Conservation (phyloP, 2,113 vertebrate genomes). For the Lophotis ruficrista region DNA sequence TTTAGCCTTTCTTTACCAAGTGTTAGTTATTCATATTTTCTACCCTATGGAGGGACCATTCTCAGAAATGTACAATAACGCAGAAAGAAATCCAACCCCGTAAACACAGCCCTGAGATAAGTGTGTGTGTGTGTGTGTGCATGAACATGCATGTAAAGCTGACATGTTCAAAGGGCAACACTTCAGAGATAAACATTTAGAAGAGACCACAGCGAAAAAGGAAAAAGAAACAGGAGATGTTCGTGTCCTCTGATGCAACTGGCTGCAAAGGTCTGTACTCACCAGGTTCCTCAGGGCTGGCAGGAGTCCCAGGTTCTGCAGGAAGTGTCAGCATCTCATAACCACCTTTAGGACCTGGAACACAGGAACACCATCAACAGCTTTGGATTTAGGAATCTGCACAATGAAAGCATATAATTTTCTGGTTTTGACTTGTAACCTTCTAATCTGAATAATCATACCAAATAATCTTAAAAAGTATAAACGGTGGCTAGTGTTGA, state of each 20-base stretch:
- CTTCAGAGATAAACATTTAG: not conserved
- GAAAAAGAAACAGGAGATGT: not conserved
- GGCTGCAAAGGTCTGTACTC: not conserved
- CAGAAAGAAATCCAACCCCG: not conserved
- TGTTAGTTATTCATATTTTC: not conserved
- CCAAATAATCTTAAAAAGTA: not conserved
- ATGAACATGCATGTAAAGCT: not conserved
- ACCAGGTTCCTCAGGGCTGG: constrained; percentile 57
- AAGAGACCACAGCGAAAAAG: not conserved
- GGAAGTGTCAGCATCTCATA: constrained; percentile 58
- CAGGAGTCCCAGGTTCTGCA: constrained; percentile 52
- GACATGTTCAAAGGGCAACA: not conserved
- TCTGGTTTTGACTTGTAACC: not conserved
- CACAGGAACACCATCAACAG: not conserved
- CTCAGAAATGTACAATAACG: not conserved
- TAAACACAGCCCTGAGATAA: not conserved
- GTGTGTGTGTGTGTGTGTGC: not conserved
- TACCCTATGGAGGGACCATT: not conserved
- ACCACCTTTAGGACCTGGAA: constrained; percentile 58
- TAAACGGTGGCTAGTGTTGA: not conserved
- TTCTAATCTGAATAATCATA: not conserved
- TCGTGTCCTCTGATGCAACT: not conserved
- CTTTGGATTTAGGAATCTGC: not conserved
- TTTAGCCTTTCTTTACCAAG: not conserved
- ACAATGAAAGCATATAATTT: not conserved